Evolutionary conservation across 2,888 invertebrate genomes (phyloP).

Genomic region (Acleris cristana): DNA sequence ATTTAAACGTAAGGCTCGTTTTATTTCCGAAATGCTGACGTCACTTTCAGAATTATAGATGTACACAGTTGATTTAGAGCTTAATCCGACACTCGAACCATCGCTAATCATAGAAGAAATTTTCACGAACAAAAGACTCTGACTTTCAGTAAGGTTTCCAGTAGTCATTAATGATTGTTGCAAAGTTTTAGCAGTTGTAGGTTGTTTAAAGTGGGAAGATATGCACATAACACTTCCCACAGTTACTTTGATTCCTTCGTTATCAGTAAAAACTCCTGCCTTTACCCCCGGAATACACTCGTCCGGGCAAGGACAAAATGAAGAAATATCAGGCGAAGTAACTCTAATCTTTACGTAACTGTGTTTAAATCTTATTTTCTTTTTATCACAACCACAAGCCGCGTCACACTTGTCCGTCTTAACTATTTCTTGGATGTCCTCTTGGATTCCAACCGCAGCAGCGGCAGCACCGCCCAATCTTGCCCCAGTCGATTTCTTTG

Average conservation of each 20-base stretch:
- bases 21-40: slow-evolving; percentile 11
- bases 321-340: slow-evolving; percentile 10
- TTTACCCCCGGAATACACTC: slow-evolving; percentile 2
- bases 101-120: neutral
- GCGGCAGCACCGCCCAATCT: too few species aligned
- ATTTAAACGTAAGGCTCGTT: neutral
- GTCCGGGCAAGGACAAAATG: slow-evolving; percentile 2
- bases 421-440: neutral
- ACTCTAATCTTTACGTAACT: slow-evolving; percentile 12
- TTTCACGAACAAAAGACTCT: neutral
- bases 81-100: neutral
- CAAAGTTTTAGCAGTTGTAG: neutral
- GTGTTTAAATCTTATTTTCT: slow-evolving; percentile 13
- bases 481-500: neutral
- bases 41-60: slow-evolving; percentile 11
- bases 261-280: neutral
- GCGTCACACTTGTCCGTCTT: slow-evolving; percentile 1
- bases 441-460: neutral
- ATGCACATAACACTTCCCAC: slow-evolving; percentile 1
- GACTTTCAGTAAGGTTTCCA: neutral
- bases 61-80: slow-evolving; percentile 7
- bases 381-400: slow-evolving; percentile 13
- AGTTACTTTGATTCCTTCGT: slow-evolving; percentile 5
- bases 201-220: neutral
- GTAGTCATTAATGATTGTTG: neutral